Base-by-base conservation (phyloP, 2,797 vertebrate species). In the Microctenopoma lineatum region DNA sequence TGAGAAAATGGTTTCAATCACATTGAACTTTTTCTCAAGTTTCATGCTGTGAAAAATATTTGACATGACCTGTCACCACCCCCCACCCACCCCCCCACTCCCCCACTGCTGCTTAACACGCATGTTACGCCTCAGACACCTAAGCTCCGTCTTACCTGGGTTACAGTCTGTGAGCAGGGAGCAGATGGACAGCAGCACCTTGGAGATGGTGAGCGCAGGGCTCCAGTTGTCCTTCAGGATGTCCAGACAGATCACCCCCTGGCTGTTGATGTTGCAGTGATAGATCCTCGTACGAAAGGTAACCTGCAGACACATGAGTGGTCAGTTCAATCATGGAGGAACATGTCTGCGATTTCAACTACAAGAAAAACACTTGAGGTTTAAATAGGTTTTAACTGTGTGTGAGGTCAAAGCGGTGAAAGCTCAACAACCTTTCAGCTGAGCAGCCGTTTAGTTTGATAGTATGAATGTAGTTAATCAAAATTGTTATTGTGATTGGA, bases 161-260 rank as follows among this genome's bases (percentile, higher is more conserved):
- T 99, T 99, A 86, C 97, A 98, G 90, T 99, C 97, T 92, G 97
- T 99, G 83, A 99, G 97, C 82, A 99, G 95, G 73, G 97, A 99
- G 93, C 97, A 98, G 95, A 98, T 98, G 91, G 97, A 98, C 85
- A 98, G 95, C 84, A 98, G 95, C 70, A 98, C 96, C 94, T 98
- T 98, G 79, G 97, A 98, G 93, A 98, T 97, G 91, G 97, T 98
- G 84, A 98, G 95, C 0, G 97, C 97, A 0, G 97, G 97, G 77
- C 97, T 98, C 97, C 97, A 98, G 94, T 98, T 98, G 92, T 99
- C 97, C 86, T 99, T 99, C 88, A 99, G 93, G 91, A 99, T 99
- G 92, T 99, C 97, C 93, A 99, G 94, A 32, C 97, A 98, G 94
- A 99, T 98, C 91, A 98, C 97, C 0, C 97, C 97, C 93, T 99